A percentile compares a stretch with the other conserved stretches of the same genome.
Evolutionary conservation across 2,888 invertebrate species (phyloP).

Genomic region (Agrotis exclamationis): DNA sequence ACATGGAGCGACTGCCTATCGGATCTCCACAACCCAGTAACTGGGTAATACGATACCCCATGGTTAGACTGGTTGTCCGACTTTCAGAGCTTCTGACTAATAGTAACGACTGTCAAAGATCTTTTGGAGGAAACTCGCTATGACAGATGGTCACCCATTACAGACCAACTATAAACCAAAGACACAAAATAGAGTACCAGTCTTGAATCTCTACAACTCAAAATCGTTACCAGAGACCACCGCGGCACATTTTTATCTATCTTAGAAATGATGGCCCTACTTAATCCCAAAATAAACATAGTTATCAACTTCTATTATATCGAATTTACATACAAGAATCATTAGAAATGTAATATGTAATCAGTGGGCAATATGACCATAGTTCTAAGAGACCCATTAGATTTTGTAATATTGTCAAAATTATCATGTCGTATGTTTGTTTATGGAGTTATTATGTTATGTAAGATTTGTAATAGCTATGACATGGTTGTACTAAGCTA

Average conservation of each 20-base stretch:
- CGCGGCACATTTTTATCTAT: background rate
- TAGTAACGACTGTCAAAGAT: too few species aligned
- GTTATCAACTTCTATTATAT: constrained; percentile 17
- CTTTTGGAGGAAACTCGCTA: too few species aligned
- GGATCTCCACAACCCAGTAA: too few species aligned
- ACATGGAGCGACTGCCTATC: too few species aligned
- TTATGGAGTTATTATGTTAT: constrained; percentile 43
- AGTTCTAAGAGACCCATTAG: constrained; percentile 49
- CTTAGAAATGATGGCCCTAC: background rate
- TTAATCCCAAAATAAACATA: constrained; percentile 14
- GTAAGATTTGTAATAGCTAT: constrained; percentile 40
- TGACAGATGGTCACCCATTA: too few species aligned
- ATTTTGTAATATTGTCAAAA: constrained; percentile 52
- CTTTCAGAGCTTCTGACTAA: too few species aligned
- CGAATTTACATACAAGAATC: constrained; percentile 38
- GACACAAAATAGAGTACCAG: too few species aligned
- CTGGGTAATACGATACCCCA: too few species aligned
- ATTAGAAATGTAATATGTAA: constrained; percentile 49
- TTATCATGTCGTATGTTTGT: constrained; percentile 47
- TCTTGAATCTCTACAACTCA: too few species aligned
- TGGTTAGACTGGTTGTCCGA: too few species aligned
- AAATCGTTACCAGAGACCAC: too few species aligned
- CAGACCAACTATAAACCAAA: too few species aligned
- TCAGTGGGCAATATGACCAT: constrained; percentile 5
- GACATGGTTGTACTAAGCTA: constrained; percentile 22